These are phyloP conservation scores for Gryon sp. DNA, from an alignment of 1,140 invertebrate species.

Conservation along the genomic window DNA sequence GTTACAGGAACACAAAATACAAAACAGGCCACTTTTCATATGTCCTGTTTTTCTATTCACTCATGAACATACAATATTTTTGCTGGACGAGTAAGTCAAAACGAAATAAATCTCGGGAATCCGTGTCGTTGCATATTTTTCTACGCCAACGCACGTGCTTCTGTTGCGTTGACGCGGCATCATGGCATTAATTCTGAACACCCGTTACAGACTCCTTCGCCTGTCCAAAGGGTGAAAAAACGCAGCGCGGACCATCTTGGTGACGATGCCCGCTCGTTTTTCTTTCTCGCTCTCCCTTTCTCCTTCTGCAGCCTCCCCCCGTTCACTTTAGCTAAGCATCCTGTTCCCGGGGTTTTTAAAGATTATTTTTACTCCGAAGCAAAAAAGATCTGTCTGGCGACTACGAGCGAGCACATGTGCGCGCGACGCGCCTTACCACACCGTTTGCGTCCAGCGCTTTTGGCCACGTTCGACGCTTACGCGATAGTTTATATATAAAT, in stretches of 20 bases:
- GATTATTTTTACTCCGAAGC: slow-evolving; percentile 79
- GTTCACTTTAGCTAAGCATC: slow-evolving; percentile 70
- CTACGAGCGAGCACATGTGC: slow-evolving; percentile 73
- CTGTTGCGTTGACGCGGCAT: slow-evolving; percentile 39
- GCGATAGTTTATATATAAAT: slow-evolving; percentile 8
- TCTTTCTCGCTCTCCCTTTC: slow-evolving; percentile 30
- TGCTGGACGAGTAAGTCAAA: slow-evolving; percentile 11
- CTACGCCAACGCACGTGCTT: slow-evolving; percentile 52
- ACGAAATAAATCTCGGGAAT: slow-evolving; percentile 40
- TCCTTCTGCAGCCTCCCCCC: slow-evolving; percentile 47
- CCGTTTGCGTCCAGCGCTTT: slow-evolving; percentile 66
- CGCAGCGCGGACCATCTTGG: slow-evolving; percentile 71
- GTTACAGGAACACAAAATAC: too few species aligned
- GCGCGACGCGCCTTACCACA: slow-evolving; percentile 55
- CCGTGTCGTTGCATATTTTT: slow-evolving; percentile 55
- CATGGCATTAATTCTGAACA: slow-evolving; percentile 74
- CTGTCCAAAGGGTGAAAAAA: slow-evolving; percentile 79
- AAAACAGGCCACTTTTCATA: too few species aligned
- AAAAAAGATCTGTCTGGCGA: slow-evolving; percentile 80
- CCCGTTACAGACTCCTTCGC: slow-evolving; percentile 71
- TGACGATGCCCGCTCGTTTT: slow-evolving; percentile 72
- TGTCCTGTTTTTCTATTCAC: slow-evolving; percentile 1
- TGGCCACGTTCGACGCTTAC: slow-evolving; percentile 30
- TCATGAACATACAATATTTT: slow-evolving; percentile 17
- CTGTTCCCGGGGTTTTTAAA: slow-evolving; percentile 79